Percentiles rank a stretch among this genome's conserved stretches.
Conservation (phyloP, 1,140 invertebrate genomes). For the Meloidogyne chitwoodi region DNA sequence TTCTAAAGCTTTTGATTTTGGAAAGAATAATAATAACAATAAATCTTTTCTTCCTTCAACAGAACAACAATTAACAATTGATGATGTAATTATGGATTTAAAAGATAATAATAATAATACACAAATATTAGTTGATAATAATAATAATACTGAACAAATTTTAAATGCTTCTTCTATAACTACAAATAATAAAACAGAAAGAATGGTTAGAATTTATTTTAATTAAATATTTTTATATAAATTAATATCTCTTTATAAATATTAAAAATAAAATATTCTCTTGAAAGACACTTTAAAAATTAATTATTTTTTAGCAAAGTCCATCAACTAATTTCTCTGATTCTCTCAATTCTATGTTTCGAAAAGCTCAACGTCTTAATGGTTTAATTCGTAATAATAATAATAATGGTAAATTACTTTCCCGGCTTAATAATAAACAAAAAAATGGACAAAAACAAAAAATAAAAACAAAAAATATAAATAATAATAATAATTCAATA, state of each 20-base stretch:
- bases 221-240: too few relatives aligned
- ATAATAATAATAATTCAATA: background rate
- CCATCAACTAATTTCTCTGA: background rate
- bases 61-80: conserved; percentile 9
- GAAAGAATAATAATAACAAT: background rate
- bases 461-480: background rate
- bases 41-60: background rate
- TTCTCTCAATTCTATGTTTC: conserved; percentile 2
- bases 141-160: background rate
- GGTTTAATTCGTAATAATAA: conserved; percentile 4
- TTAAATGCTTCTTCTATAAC: too few relatives aligned
- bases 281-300: too few relatives aligned
- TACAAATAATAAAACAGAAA: too few relatives aligned
- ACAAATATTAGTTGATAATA: background rate
- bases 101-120: background rate
- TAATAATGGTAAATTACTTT: background rate
- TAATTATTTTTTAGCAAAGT: background rate
- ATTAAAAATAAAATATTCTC: too few relatives aligned
- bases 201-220: too few relatives aligned
- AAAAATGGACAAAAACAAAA: background rate
- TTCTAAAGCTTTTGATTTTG: conserved; percentile 50
- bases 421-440: background rate
- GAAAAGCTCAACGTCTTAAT: conserved; percentile 14
- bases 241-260: too few relatives aligned
- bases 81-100: background rate